Percentiles rank a stretch among this genome's conserved stretches.
Evolutionary conservation across 2,797 vertebrate genomes (phyloP).

Genomic region (Sylvilagus floridanus): DNA sequence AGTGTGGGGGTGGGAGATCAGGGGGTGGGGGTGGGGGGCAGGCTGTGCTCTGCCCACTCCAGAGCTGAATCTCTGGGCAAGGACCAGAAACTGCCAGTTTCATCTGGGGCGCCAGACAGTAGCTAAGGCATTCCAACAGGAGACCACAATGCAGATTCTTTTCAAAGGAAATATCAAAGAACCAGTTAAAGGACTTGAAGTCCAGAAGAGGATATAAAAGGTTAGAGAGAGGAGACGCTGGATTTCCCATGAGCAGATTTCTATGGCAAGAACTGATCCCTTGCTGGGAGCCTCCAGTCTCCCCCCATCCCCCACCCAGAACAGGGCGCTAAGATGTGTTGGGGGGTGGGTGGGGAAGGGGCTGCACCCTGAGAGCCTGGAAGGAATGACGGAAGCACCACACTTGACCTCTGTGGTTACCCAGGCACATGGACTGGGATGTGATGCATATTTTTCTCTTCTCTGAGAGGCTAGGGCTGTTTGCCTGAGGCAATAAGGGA

Average conservation of each 20-base stretch:
- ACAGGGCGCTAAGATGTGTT: constrained; percentile 9
- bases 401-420: neutral
- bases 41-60: neutral
- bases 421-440: neutral
- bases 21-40: neutral
- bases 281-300: neutral
- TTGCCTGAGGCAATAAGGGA: neutral
- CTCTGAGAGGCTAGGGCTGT: neutral
- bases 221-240: neutral
- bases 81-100: neutral
- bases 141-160: constrained; percentile 49
- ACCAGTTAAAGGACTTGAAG: constrained; percentile 61
- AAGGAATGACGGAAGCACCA: neutral
- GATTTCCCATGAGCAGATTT: constrained; percentile 55
- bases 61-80: neutral
- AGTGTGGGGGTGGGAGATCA: neutral
- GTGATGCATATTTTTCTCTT: neutral
- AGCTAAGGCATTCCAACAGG: constrained; percentile 53
- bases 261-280: constrained; percentile 37
- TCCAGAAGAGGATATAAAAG: constrained; percentile 61
- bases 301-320: neutral
- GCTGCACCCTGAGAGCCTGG: neutral
- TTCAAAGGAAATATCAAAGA: constrained; percentile 73
- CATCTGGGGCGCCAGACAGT: neutral
- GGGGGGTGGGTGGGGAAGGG: too few relatives aligned